A percentile compares a stretch with the other conserved stretches of the same genome.
Conservation (phyloP, 2,888 invertebrate genomes). For the Chironomus tentans region DNA sequence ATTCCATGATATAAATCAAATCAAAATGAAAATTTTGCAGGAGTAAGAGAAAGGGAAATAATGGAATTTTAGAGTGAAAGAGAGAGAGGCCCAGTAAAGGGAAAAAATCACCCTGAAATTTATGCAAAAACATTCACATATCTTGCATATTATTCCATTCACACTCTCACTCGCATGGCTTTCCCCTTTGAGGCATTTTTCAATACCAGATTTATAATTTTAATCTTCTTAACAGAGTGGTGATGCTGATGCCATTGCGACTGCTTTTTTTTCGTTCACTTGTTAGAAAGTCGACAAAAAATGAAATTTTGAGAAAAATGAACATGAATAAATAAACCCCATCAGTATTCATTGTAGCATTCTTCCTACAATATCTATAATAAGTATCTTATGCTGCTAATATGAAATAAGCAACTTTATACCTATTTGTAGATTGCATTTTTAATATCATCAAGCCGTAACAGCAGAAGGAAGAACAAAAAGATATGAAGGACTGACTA, state of each 20-base stretch:
- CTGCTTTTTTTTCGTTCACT: not conserved
- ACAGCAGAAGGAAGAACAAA: not conserved
- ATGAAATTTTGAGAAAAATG: not conserved
- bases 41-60: not conserved
- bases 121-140: slow-evolving; percentile 20
- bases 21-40: not conserved
- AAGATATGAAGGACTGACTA: not conserved
- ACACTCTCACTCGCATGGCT: not conserved
- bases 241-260: not conserved
- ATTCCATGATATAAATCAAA: not conserved
- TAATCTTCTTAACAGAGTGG: slow-evolving; percentile 19
- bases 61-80: too few relatives aligned
- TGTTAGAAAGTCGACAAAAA: too few relatives aligned
- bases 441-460: not conserved
- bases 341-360: not conserved
- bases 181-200: not conserved
- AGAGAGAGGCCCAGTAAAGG: not conserved
- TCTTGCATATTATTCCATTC: not conserved
- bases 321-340: too few relatives aligned
- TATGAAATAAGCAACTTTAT: not conserved
- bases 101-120: slow-evolving; percentile 6
- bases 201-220: slow-evolving; percentile 24
- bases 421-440: slow-evolving; percentile 26
- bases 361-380: not conserved
- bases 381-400: not conserved